Conservation (phyloP, 2,888 invertebrate species). For the Diplazon laetatorius region DNA sequence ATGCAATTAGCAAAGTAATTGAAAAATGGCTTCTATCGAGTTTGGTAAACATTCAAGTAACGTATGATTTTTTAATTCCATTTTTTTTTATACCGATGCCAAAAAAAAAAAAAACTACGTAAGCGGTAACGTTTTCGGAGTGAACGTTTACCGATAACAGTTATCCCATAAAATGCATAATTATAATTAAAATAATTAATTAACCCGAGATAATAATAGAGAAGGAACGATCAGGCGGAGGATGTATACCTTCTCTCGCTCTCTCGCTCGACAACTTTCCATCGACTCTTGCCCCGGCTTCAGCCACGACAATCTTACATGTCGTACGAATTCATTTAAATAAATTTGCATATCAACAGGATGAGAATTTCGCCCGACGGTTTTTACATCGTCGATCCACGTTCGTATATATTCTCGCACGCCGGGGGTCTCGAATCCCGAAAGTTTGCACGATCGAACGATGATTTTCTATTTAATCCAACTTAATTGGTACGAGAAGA, state of each 20-base stretch:
- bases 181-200: too few species aligned
- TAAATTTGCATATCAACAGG: slow-evolving; percentile 77
- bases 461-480: slow-evolving; percentile 56
- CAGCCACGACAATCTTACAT: slow-evolving; percentile 74
- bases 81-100: too few species aligned
- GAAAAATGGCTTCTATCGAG: too few species aligned
- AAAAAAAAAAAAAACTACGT: too few species aligned
- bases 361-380: slow-evolving; percentile 62
- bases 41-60: too few species aligned
- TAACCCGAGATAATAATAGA: slow-evolving; percentile 12
- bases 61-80: too few species aligned
- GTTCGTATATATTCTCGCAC: background rate
- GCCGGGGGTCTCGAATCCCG: background rate
- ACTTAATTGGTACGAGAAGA: slow-evolving; percentile 55
- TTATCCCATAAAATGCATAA: too few species aligned
- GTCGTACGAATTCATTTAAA: slow-evolving; percentile 77
- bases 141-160: background rate
- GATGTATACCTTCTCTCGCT: background rate
- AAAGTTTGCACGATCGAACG: slow-evolving; percentile 44
- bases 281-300: slow-evolving; percentile 56
- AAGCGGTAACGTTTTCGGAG: too few species aligned
- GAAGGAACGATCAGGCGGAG: slow-evolving; percentile 3
- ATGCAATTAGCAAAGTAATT: too few species aligned
- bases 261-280: slow-evolving; percentile 48
- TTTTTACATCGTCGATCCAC: slow-evolving; percentile 62